Evolutionary conservation across 2,797 vertebrate species (phyloP).

Genomic region (Labroides dimidiatus): DNA sequence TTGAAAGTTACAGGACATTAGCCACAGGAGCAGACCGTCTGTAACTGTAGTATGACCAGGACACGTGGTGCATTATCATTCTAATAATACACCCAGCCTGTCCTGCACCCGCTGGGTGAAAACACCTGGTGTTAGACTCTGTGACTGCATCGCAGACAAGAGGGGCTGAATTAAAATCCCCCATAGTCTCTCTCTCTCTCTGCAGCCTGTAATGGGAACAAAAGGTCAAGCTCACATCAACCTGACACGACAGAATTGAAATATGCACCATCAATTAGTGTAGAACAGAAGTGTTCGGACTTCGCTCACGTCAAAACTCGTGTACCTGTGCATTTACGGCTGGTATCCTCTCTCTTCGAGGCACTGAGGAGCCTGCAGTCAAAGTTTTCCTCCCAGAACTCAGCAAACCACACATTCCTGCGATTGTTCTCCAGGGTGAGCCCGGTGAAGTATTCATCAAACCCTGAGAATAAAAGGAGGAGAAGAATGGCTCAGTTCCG

Average conservation of each 20-base stretch:
- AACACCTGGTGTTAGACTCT: slow-evolving; percentile 71
- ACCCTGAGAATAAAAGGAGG: slow-evolving; percentile 82
- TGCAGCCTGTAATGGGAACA: slow-evolving; percentile 41
- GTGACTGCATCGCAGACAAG: slow-evolving; percentile 33
- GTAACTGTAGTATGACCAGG: slow-evolving; percentile 60
- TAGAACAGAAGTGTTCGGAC: slow-evolving; percentile 26
- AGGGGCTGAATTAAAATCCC: slow-evolving; percentile 20
- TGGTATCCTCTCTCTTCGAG: slow-evolving; percentile 92
- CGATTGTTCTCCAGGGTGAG: slow-evolving; percentile 95
- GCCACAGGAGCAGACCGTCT: slow-evolving; percentile 59
- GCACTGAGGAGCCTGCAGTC: slow-evolving; percentile 93
- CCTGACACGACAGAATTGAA: slow-evolving; percentile 4
- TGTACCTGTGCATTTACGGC: slow-evolving; percentile 94
- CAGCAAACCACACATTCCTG: slow-evolving; percentile 95
- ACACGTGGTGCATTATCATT: slow-evolving; percentile 65
- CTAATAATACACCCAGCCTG: slow-evolving; percentile 73
- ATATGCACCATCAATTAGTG: slow-evolving; percentile 28
- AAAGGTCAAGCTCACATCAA: slow-evolving; percentile 52
- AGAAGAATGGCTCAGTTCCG: slow-evolving; percentile 64
- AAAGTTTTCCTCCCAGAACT: slow-evolving; percentile 98
- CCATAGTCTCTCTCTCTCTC: slow-evolving; percentile 32
- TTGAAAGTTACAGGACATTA: slow-evolving; percentile 60
- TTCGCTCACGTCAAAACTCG: neutral
- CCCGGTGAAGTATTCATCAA: slow-evolving; percentile 92
- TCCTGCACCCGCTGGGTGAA: slow-evolving; percentile 55